A percentile compares a stretch with the other conserved stretches of the same genome.
phyloP scores from a whole-genome alignment of 2,113 vertebrate genomes.

The Podilymbus podiceps region DNA sequence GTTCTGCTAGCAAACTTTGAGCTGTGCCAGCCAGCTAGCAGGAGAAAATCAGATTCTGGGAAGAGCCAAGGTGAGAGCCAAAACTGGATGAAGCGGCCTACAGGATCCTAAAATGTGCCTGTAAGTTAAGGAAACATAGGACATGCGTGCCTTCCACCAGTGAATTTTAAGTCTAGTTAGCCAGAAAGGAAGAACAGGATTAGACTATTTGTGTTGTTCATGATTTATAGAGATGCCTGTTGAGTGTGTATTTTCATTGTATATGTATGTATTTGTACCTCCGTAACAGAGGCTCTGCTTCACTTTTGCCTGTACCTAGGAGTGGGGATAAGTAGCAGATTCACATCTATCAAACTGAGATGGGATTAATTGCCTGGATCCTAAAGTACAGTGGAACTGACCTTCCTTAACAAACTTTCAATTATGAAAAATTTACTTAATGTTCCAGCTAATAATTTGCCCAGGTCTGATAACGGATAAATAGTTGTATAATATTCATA shows the following conservation, averaged over 20 bases:
- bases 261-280: rapidly evolving
- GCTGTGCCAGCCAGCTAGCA: not conserved
- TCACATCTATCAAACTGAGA: not conserved
- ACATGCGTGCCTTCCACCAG: not conserved
- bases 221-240: not conserved
- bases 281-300: not conserved
- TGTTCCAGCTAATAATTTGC: not conserved
- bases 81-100: not conserved
- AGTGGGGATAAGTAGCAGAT: not conserved
- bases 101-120: not conserved
- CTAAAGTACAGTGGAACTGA: not conserved
- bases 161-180: not conserved
- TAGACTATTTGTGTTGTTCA: not conserved
- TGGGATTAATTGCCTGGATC: not conserved
- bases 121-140: not conserved
- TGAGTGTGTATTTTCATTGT: not conserved
- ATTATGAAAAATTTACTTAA: not conserved
- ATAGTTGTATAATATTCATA: not conserved
- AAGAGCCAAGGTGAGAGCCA: not conserved
- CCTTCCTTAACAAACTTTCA: not conserved
- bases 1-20: not conserved
- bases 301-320: not conserved
- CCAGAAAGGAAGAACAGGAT: not conserved
- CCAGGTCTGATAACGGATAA: not conserved
- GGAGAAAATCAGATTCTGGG: not conserved